phyloP scores from a whole-genome alignment of 2,113 vertebrate genomes.

The Tylochromis polylepis region DNA sequence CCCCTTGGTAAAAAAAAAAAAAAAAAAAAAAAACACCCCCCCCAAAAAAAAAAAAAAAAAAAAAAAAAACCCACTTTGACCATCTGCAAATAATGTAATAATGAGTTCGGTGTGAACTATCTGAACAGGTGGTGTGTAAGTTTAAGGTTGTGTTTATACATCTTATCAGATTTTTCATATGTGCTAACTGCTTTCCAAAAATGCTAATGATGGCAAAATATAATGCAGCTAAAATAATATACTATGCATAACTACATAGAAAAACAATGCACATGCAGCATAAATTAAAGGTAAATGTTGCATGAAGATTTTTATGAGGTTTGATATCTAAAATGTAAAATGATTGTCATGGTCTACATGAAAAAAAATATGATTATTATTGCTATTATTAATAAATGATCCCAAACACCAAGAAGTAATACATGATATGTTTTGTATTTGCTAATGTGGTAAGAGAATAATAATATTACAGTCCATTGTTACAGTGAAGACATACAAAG shows the following conservation, averaged over 20 bases:
- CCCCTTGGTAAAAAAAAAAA: too few species aligned
- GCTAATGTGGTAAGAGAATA: not conserved
- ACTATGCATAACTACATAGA: not conserved
- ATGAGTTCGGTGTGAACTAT: not conserved
- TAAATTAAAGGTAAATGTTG: not conserved
- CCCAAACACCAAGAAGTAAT: not conserved
- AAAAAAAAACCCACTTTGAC: not conserved
- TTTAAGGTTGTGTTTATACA: not conserved
- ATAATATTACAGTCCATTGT: not conserved
- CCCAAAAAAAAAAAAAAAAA: fast-evolving
- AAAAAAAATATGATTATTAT: not conserved
- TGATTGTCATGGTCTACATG: not conserved
- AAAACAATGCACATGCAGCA: not conserved
- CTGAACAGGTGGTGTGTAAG: not conserved
- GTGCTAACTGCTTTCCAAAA: not conserved
- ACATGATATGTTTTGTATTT: not conserved
- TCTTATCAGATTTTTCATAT: not conserved
- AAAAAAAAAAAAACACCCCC: not conserved
- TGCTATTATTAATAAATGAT: not conserved
- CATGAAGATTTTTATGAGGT: not conserved
- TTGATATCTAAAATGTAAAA: not conserved
- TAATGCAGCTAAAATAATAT: not conserved
- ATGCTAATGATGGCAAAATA: not conserved
- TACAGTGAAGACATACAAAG: not conserved
- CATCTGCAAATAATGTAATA: not conserved